Evolutionary conservation across 1,140 invertebrate genomes (phyloP).

Genomic region (Drosophila parvula): DNA sequence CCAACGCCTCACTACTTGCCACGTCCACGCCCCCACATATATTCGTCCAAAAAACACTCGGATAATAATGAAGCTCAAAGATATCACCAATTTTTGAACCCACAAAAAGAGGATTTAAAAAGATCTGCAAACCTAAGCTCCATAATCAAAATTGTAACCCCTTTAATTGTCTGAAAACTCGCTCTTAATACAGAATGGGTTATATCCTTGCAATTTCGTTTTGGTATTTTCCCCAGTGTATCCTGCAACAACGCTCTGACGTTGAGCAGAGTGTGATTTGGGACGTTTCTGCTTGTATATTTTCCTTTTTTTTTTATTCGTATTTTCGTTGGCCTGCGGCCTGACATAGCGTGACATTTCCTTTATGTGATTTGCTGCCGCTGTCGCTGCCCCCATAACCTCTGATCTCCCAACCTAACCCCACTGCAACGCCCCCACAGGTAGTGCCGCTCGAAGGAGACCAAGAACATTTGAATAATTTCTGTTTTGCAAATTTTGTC

Average conservation of each 20-base stretch:
- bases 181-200: neutral
- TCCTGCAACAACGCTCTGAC: constrained; percentile 56
- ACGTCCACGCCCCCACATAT: constrained; percentile 19
- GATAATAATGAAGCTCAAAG: neutral
- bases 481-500: constrained; percentile 58
- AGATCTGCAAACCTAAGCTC: neutral
- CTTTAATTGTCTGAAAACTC: neutral
- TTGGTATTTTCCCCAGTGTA: constrained; percentile 1
- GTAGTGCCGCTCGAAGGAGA: constrained; percentile 10
- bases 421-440: constrained; percentile 2
- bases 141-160: neutral
- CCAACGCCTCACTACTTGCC: constrained; percentile 16
- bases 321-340: constrained; percentile 44
- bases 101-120: too few species aligned
- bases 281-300: constrained; percentile 27
- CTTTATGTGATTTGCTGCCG: constrained; percentile 73
- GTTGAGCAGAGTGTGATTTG: constrained; percentile 48
- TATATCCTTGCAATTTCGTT: neutral
- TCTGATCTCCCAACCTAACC: neutral
- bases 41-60: constrained; percentile 16
- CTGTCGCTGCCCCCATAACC: constrained; percentile 28
- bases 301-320: constrained; percentile 22
- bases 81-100: neutral
- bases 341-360: constrained; percentile 77
- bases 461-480: constrained; percentile 68